These are phyloP conservation scores for Ophion ellenae DNA, from an alignment of 2,888 invertebrate species.

Conservation along the genomic window DNA sequence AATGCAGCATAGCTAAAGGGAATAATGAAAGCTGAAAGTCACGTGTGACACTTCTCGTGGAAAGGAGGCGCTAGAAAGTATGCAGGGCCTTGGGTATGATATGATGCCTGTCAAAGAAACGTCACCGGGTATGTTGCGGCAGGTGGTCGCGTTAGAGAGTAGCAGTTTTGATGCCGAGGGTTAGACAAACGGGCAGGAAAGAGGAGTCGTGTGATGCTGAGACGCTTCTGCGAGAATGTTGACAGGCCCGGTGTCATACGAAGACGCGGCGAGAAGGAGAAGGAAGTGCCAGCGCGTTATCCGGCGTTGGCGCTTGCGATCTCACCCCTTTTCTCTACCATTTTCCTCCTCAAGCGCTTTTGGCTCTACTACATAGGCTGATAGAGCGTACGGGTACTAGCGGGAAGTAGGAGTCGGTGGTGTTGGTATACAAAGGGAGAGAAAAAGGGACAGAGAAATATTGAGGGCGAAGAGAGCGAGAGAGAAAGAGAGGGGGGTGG, in stretches of 20 bases:
- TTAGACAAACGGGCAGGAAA: constrained; percentile 46
- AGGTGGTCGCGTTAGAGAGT: constrained; percentile 52
- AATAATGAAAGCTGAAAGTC: constrained; percentile 12
- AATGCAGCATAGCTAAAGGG: not conserved
- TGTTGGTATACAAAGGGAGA: constrained; percentile 38
- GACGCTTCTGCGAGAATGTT: constrained; percentile 52
- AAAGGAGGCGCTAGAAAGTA: constrained; percentile 3
- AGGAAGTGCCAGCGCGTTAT: constrained; percentile 52
- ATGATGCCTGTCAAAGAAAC: constrained; percentile 64
- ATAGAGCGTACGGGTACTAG: constrained; percentile 24
- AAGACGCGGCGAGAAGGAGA: constrained; percentile 44
- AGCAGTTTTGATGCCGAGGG: constrained; percentile 43
- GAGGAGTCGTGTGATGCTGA: constrained; percentile 40
- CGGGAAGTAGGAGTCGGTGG: constrained; percentile 22
- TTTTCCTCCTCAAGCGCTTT: constrained; percentile 41
- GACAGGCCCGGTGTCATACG: constrained; percentile 60
- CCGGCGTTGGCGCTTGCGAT: constrained; percentile 48
- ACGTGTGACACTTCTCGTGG: constrained; percentile 3
- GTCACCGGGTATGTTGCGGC: constrained; percentile 56
- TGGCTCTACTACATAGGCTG: constrained; percentile 59
- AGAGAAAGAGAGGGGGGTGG: constrained; percentile 5
- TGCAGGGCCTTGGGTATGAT: constrained; percentile 44
- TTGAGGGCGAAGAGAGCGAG: not conserved
- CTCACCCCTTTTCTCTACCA: constrained; percentile 27
- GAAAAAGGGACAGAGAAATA: not conserved